These are phyloP conservation scores for Coboldia fuscipes DNA, from an alignment of 1,140 invertebrate genomes.

Conservation along the genomic window DNA sequence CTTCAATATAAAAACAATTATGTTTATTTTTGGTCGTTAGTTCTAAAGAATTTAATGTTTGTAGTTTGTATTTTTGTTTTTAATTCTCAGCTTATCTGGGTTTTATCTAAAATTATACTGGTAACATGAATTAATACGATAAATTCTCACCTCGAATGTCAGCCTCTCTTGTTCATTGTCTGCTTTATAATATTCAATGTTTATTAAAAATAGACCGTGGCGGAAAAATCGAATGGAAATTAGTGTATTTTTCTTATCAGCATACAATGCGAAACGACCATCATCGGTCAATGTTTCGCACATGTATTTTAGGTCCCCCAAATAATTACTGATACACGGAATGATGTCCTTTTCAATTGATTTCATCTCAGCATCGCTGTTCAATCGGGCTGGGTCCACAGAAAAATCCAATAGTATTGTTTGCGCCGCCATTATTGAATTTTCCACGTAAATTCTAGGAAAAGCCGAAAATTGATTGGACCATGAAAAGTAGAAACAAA, in stretches of 20 bases:
- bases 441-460: background rate
- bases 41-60: background rate
- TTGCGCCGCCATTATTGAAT: conserved; percentile 45
- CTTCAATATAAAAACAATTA: background rate
- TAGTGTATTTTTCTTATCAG: conserved; percentile 39
- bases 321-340: conserved; percentile 40
- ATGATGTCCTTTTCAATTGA: conserved; percentile 39
- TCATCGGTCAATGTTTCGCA: conserved; percentile 30
- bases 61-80: background rate
- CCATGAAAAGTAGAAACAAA: no score
- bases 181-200: conserved; percentile 58
- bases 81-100: background rate
- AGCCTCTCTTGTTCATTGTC: conserved; percentile 46
- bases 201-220: conserved; percentile 51
- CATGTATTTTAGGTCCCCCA: conserved; percentile 38
- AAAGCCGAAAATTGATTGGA: background rate
- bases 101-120: background rate
- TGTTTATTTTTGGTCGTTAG: background rate
- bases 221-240: conserved; percentile 48
- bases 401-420: conserved; percentile 62
- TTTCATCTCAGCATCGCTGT: conserved; percentile 38
- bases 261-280: conserved; percentile 40
- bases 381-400: conserved; percentile 39
- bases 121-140: background rate
- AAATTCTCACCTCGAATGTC: conserved; percentile 42